Conservation (phyloP, 2,797 vertebrate genomes). For the Centroberyx gerrardi region DNA sequence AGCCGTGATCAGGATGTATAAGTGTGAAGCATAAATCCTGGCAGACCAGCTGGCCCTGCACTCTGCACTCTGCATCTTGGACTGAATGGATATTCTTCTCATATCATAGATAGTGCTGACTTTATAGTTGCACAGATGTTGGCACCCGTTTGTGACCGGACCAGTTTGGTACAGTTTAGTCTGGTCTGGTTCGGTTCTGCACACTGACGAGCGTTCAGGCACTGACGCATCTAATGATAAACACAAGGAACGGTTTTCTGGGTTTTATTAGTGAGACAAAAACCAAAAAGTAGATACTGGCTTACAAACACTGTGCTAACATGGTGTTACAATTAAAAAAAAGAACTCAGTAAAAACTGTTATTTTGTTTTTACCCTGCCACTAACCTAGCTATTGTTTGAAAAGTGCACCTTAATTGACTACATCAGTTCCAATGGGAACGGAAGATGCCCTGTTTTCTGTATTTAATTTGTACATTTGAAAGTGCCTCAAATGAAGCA, state of each 20-base stretch:
- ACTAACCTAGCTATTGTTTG: conserved; percentile 38
- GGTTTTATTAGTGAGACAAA: background rate
- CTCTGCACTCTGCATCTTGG: conserved; percentile 50
- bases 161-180: background rate
- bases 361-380: conserved; percentile 17
- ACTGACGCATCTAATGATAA: background rate
- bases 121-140: conserved; percentile 37
- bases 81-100: conserved; percentile 44
- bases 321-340: conserved; percentile 9
- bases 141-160: conserved; percentile 17
- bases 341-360: background rate
- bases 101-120: conserved; percentile 50
- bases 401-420: conserved; percentile 57
- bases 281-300: background rate
- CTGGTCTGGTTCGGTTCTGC: conserved; percentile 10
- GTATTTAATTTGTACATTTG: conserved; percentile 58
- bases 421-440: conserved; percentile 37
- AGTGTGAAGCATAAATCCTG: conserved; percentile 65
- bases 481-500: conserved; percentile 61
- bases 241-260: background rate
- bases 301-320: conserved; percentile 6
- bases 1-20: conserved; percentile 69
- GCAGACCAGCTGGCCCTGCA: conserved; percentile 64
- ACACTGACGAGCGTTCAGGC: background rate
- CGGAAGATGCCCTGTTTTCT: conserved; percentile 26